phyloP scores from a whole-genome alignment of 1,140 invertebrate species.

The Whitmania pigra region DNA sequence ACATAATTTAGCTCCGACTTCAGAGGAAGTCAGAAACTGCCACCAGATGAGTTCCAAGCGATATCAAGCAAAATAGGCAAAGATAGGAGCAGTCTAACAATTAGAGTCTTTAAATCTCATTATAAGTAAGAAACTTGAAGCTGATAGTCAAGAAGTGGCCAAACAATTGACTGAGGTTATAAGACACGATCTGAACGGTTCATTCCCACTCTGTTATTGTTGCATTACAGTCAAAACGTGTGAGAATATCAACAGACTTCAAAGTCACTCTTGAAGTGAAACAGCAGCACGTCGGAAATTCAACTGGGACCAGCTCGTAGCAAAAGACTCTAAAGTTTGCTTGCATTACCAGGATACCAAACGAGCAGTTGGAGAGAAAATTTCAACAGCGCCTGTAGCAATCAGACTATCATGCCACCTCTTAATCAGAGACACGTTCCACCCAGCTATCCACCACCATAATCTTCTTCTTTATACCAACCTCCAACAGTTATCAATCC shows the following conservation, averaged over 20 bases:
- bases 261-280: constrained; percentile 77
- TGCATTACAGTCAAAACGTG: constrained; percentile 68
- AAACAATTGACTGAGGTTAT: constrained; percentile 95
- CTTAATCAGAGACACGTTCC: too few species aligned
- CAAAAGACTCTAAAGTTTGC: too few species aligned
- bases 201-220: constrained; percentile 83
- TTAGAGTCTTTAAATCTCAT: constrained; percentile 81
- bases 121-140: constrained; percentile 66
- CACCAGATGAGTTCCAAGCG: constrained; percentile 40
- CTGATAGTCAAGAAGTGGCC: constrained; percentile 69
- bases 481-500: not conserved
- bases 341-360: too few species aligned
- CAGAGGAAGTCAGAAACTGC: too few species aligned
- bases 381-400: too few species aligned
- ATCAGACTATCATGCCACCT: too few species aligned
- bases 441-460: not conserved
- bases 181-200: constrained; percentile 81
- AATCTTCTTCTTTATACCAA: not conserved
- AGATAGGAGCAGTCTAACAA: constrained; percentile 89
- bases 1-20: too few species aligned
- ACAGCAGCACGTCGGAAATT: not conserved
- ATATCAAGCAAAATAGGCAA: constrained; percentile 65
- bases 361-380: too few species aligned
- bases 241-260: constrained; percentile 89
- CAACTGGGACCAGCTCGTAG: too few species aligned